phyloP scores from a whole-genome alignment of 2,113 vertebrate species.

The mouse (Mus musculus) region GRCm39 chr12:33656501-33657000 shows the following conservation, averaged over 20 bases:
- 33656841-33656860: not conserved
- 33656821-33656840: not conserved
- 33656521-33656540: not conserved
- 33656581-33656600: not conserved
- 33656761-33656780: not conserved
- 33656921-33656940: constrained; percentile 35
- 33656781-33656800: not conserved
- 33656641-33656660: not conserved
- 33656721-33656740: not conserved
- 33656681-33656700: not conserved
- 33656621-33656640: not conserved
- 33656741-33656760: not conserved
- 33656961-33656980: constrained; percentile 67
- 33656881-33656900: not conserved
- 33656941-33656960: constrained; percentile 65
- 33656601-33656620: not conserved
- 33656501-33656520: not conserved
- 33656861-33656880: not conserved
- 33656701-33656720: not conserved
- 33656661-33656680: not conserved
- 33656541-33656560: not conserved
- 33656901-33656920: not conserved
- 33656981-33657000: constrained; percentile 53
- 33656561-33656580: not conserved
- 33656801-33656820: not conserved